Evolutionary conservation across 2,888 invertebrate genomes (phyloP), one percentile per base, ranked within the genome.

Genomic region (Tenthredo notha): DNA sequence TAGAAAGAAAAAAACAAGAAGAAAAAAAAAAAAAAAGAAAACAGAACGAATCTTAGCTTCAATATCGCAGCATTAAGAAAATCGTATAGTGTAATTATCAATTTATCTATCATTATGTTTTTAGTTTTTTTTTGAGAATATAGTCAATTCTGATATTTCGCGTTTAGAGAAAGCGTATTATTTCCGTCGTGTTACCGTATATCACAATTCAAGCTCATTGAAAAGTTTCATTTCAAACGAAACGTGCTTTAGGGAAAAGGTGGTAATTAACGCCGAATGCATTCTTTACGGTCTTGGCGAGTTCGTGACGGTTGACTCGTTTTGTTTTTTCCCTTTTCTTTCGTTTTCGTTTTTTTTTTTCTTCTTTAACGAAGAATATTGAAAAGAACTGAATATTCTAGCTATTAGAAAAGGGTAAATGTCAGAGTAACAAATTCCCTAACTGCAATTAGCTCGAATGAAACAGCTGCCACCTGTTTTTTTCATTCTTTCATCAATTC

Each of bases 201-300:
- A 37, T 80, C 78, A 80, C 58, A 61, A 40, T 80, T 80, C 25
- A 40, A 37, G 61, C 15, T 65, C 67, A 83, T 67, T 83, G 21
- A 83, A 83, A 83, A 83, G 67, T 83, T 67, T 83, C 83, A 83
- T 83, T 83, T 83, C 2, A 47, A 70, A 83, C 83, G 70, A 70
- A 67, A 78, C 83, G 83, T 83, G 83, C 47, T 70, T 83, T 61
- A 33, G 12, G 12, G 61, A 80, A 9, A 47, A 29, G 29, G 1
- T 50, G 47, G 67, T 70, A 70, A 83, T 83, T 83, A 83, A 83
- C 67, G 47, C 47, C 50, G 47, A 50, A 67, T 83, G 47, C 83
- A 67, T 83, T 67, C 67, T 33, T 70, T 47, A 70, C 50, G 21
- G n/a, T 10, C 47, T 80, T 80, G 25, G 0, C 37, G 37, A 12